Evolutionary conservation across 2,797 vertebrate genomes (phyloP), one percentile per base, ranked within the genome.

Genomic region (Protonibea diacanthus): DNA sequence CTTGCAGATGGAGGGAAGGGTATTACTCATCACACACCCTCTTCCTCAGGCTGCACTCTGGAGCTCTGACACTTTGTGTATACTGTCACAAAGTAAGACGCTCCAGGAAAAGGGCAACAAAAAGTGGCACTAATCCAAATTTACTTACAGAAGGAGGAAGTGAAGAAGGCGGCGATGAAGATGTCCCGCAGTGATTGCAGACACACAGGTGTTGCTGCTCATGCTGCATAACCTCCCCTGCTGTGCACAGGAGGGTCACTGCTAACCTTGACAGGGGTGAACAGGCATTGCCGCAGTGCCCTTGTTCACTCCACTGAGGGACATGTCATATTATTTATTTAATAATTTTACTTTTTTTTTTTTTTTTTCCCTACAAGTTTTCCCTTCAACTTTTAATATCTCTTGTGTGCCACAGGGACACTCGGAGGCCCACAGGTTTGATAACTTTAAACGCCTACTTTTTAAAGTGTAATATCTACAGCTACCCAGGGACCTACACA

Each of bases 401-500:
- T 87, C 82, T 62, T 1, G 44, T 76, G 88, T 1, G 60, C 87
- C 84, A 48, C 65, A 6, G 91, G 88, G 91, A 86, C 73, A 70
- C 85, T 64, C 80, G 6, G 73, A 87, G 88, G 88, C 90, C 85
- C 92, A 80, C 58, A 78, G 88, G 86, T 89, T 89, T 91, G 90
- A 91, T 92, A 93, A 87, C 78, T 91, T 87, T 78, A 90, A 91
- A 91, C 68, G 65, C 57, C 65, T 85, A 81, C 85, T 91, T 93
- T 89, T 84, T 84, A 88, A 89, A 91, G 82, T 77, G 84, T 81
- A 84, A 92, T 92, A 92, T 92, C 89, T 91, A 85, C 88, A 81
- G 85, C 85, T 76, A 83, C 77, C 86, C 66, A 72, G 92, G 86
- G 92, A 94, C 80, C 81, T 1, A 6, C 63, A 64, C 62, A 68